A percentile compares a stretch with the other conserved stretches of the same genome.
phyloP scores from a whole-genome alignment of 2,797 vertebrate genomes.

The Enteromius paludinosus region DNA sequence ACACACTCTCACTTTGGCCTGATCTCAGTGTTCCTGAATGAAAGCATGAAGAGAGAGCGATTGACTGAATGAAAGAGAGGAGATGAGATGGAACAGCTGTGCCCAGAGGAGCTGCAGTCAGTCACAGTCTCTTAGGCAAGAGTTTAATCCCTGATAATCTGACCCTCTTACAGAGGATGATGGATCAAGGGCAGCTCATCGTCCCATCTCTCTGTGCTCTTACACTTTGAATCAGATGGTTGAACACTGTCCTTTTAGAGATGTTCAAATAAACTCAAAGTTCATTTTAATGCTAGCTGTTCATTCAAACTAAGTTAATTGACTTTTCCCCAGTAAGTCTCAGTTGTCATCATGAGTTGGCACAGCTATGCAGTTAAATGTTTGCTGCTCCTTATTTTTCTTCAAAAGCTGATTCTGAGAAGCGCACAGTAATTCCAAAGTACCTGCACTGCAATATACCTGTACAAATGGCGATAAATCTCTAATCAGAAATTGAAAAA shows the following conservation, averaged over 20 bases:
- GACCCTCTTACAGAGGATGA: conserved; percentile 20
- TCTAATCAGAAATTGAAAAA: not conserved
- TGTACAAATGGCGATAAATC: not conserved
- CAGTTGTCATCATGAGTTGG: not conserved
- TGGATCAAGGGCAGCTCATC: conserved; percentile 28
- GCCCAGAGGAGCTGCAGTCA: conserved; percentile 2
- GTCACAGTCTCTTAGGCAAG: not conserved
- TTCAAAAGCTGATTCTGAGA: not conserved
- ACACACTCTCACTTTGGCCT: not conserved
- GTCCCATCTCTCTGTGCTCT: not conserved
- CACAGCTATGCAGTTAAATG: not conserved
- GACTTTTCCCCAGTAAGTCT: not conserved
- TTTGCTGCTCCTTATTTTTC: not conserved
- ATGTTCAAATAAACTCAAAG: not conserved
- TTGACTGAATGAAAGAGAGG: conserved; percentile 21
- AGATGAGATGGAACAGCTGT: conserved; percentile 19
- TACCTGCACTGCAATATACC: not conserved
- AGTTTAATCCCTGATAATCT: conserved; percentile 43
- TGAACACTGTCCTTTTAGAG: not conserved
- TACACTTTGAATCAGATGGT: not conserved
- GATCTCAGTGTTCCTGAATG: not conserved
- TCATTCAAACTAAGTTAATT: not conserved
- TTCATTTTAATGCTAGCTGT: not conserved
- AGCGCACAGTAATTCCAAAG: not conserved
- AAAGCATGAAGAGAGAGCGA: conserved; percentile 17